Percentiles rank a stretch among this genome's conserved stretches.
These are phyloP conservation scores for Diacarnus erythraeanus DNA, from an alignment of 37 sponge, comb jelly and placozoan species.

Conservation along the genomic window DNA sequence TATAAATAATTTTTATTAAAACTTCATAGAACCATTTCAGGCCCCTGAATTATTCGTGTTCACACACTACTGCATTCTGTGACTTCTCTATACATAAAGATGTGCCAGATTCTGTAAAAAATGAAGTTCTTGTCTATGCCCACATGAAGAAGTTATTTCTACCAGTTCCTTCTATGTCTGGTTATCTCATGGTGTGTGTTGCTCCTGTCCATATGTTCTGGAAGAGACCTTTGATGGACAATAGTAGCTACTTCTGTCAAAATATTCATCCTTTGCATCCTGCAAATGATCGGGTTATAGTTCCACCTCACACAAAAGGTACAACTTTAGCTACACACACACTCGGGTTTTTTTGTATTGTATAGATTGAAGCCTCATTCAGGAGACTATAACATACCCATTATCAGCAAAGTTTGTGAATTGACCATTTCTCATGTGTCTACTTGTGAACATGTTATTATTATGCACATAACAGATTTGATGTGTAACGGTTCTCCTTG, in stretches of 20 bases:
- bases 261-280: not conserved
- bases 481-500: too few species aligned
- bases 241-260: not conserved
- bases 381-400: too few species aligned
- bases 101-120: not conserved
- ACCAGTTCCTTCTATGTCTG: not conserved
- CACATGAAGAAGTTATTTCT: not conserved
- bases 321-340: not conserved
- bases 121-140: not conserved
- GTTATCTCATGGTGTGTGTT: slow-evolving; percentile 5
- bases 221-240: slow-evolving; percentile 23
- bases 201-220: slow-evolving; percentile 10
- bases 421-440: too few species aligned
- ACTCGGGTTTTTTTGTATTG: not conserved
- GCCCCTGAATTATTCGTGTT: slow-evolving; percentile 16
- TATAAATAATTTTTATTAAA: not conserved
- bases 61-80: slow-evolving; percentile 4
- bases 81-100: not conserved
- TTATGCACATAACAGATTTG: too few species aligned
- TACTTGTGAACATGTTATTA: too few species aligned
- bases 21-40: slow-evolving; percentile 2
- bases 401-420: too few species aligned
- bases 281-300: not conserved
- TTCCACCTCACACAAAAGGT: not conserved
- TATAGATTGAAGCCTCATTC: not conserved